Conservation (phyloP, 2,888 invertebrate genomes). For the Pheosia gnoma region DNA sequence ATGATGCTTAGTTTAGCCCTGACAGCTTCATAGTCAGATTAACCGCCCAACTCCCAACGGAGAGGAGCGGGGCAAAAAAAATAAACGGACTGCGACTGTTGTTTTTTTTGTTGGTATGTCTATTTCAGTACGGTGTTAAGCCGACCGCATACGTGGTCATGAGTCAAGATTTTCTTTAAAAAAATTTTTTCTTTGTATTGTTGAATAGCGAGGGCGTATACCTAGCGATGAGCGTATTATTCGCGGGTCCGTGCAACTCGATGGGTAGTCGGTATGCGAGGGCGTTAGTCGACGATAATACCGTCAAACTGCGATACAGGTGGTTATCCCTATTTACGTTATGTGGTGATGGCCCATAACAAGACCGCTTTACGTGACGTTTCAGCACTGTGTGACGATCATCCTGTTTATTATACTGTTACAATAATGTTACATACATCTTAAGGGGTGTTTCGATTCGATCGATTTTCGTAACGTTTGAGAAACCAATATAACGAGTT, state of each 20-base stretch:
- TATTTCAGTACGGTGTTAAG: too few species aligned
- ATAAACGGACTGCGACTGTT: too few species aligned
- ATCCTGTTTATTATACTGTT: not conserved
- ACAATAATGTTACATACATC: not conserved
- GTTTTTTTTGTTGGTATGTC: too few species aligned
- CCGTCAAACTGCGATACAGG: constrained; percentile 72
- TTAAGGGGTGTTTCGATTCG: not conserved
- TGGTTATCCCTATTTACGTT: constrained; percentile 44
- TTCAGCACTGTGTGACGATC: not conserved
- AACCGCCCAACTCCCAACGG: too few species aligned
- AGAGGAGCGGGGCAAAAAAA: too few species aligned
- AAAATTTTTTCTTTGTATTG: constrained; percentile 48
- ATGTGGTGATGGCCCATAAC: constrained; percentile 28
- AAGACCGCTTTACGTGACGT: constrained; percentile 15
- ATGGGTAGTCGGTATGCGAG: constrained; percentile 67
- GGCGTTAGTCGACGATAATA: constrained; percentile 72
- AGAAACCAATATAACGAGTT: too few species aligned
- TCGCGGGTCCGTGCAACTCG: constrained; percentile 69
- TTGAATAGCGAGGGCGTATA: constrained; percentile 69
- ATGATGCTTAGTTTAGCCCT: too few species aligned
- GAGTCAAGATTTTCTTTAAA: constrained; percentile 8
- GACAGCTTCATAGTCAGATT: too few species aligned
- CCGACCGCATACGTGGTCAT: too few species aligned
- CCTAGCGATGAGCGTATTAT: constrained; percentile 70
- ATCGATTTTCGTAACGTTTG: not conserved